phyloP scores from a whole-genome alignment of 1,140 invertebrate genomes.

The Drosophila ambigua region DNA sequence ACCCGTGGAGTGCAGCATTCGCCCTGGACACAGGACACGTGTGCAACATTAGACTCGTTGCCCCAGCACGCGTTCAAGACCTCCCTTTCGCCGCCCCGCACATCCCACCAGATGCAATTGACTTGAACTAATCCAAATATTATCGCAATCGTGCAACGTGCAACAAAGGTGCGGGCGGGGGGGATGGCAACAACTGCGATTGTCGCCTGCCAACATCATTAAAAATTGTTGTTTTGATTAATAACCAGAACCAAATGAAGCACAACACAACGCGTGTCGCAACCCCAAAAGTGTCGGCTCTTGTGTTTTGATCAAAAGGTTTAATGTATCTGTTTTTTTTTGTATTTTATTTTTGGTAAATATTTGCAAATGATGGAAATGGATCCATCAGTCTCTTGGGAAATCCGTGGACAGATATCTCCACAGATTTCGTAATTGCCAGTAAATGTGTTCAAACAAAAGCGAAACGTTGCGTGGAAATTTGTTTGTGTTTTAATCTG shows the following conservation, averaged over 20 bases:
- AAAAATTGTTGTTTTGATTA: constrained; percentile 79
- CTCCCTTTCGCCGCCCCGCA: neutral
- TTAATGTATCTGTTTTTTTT: constrained; percentile 3
- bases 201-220: constrained; percentile 74
- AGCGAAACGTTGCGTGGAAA: constrained; percentile 11
- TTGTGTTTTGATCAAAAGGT: constrained; percentile 59
- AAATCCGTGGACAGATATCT: constrained; percentile 42
- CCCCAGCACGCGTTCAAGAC: constrained; percentile 58
- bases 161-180: constrained; percentile 33
- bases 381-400: constrained; percentile 55
- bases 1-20: constrained; percentile 52
- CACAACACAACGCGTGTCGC: constrained; percentile 41
- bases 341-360: constrained; percentile 50
- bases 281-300: constrained; percentile 20
- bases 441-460: constrained; percentile 20
- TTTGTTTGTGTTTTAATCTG: constrained; percentile 25
- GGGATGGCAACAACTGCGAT: constrained; percentile 41
- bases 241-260: constrained; percentile 54
- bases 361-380: constrained; percentile 65
- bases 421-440: constrained; percentile 54
- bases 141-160: constrained; percentile 69
- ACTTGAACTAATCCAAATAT: constrained; percentile 83
- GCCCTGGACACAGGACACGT: constrained; percentile 52
- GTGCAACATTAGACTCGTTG: constrained; percentile 79
- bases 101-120: constrained; percentile 70